Conservation (phyloP, 2,888 invertebrate species). For the Rotaria macrura region DNA sequence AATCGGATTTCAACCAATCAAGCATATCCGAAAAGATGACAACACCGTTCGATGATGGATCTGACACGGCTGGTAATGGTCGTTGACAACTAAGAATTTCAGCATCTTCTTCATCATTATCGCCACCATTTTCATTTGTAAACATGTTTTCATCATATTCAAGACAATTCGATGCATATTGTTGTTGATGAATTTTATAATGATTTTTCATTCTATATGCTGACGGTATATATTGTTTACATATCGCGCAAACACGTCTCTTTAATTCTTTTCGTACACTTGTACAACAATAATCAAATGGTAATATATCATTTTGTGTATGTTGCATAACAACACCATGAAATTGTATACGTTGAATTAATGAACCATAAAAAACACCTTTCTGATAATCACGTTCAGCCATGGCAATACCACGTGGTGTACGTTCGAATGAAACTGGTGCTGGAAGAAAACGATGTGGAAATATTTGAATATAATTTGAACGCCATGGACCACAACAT, state of each 20-base stretch:
- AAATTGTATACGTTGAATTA: constrained; percentile 17
- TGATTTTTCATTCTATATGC: neutral
- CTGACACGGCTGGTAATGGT: neutral
- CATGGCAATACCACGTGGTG: constrained; percentile 1
- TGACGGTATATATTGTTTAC: constrained; percentile 23
- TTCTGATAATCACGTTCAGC: constrained; percentile 1
- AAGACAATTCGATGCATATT: neutral
- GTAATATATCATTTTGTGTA: constrained; percentile 20
- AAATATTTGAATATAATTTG: constrained; percentile 19
- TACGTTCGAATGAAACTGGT: neutral
- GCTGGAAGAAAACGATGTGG: constrained; percentile 13
- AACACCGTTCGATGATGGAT: neutral
- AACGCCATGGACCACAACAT: constrained; percentile 13
- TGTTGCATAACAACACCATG: constrained; percentile 9
- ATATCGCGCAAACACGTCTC: neutral
- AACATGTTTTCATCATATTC: neutral
- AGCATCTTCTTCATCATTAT: neutral
- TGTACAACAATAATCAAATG: constrained; percentile 21
- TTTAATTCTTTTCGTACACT: neutral
- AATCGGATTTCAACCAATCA: constrained; percentile 13
- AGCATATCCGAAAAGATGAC: constrained; percentile 5
- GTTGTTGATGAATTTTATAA: constrained; percentile 17
- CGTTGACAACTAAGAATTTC: neutral
- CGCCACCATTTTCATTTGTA: neutral
- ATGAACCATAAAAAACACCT: constrained; percentile 5